These are phyloP conservation scores for Anas acuta DNA, from an alignment of 2,797 vertebrate genomes.

Conservation along the genomic window DNA sequence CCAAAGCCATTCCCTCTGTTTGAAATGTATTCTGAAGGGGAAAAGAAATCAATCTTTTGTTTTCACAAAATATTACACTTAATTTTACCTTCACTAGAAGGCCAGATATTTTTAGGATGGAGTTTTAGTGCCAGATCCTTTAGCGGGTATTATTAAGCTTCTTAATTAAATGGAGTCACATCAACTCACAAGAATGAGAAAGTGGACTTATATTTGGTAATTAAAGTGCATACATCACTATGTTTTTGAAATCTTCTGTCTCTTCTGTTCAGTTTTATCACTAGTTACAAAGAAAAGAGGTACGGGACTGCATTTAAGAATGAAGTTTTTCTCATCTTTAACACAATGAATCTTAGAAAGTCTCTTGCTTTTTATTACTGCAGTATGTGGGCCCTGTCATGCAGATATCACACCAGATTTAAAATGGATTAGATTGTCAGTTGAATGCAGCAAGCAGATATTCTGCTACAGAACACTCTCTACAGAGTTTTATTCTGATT, in stretches of 20 bases:
- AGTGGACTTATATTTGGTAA: neutral
- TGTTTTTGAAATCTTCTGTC: neutral
- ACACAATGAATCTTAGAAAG: neutral
- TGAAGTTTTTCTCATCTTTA: neutral
- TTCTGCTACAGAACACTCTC: neutral
- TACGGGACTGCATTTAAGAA: neutral
- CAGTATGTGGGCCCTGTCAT: neutral
- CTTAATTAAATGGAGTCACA: neutral
- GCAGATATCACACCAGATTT: neutral
- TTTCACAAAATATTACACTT: neutral
- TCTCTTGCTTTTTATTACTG: neutral
- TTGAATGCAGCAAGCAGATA: neutral
- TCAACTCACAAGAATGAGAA: neutral
- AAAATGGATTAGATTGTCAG: neutral
- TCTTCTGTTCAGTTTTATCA: neutral
- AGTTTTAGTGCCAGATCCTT: neutral
- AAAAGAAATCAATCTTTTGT: neutral
- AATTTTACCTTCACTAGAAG: neutral
- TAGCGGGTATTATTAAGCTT: neutral
- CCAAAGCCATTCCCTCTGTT: neutral
- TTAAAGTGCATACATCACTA: neutral
- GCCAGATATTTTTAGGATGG: neutral
- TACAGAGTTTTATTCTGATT: neutral
- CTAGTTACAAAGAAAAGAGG: neutral
- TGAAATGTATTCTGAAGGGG: neutral